Conservation (phyloP, 1,140 invertebrate genomes). For the Conopomorpha cramerella region DNA sequence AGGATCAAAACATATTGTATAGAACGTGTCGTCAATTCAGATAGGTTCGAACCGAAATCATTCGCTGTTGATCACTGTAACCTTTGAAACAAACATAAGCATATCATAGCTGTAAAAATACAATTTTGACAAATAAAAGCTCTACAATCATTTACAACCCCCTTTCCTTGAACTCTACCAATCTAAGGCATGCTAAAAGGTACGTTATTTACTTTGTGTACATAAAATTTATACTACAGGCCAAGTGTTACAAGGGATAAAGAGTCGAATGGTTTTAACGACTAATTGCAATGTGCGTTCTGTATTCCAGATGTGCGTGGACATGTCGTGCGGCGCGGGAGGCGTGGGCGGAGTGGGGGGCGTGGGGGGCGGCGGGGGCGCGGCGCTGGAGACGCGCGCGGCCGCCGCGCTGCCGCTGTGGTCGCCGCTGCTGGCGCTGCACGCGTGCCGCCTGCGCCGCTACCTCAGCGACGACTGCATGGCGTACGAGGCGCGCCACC, state of each 20-base stretch:
- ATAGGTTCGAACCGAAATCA: constrained; percentile 33
- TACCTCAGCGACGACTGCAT: constrained; percentile 50
- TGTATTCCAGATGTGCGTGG: constrained; percentile 44
- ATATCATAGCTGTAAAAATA: constrained; percentile 84
- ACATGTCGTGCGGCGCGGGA: constrained; percentile 41
- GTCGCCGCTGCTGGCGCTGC: constrained; percentile 53
- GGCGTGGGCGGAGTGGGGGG: too few relatives aligned
- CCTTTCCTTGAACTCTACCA: too few relatives aligned
- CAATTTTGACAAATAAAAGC: constrained; percentile 72
- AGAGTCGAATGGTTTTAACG: too few relatives aligned
- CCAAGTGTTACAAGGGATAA: too few relatives aligned
- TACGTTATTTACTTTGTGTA: constrained; percentile 2
- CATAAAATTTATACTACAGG: background rate
- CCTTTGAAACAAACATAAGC: constrained; percentile 78
- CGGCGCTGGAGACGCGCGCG: constrained; percentile 62
- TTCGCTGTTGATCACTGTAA: constrained; percentile 62
- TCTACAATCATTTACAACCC: constrained; percentile 67
- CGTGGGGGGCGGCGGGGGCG: constrained; percentile 23
- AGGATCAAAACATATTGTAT: constrained; percentile 38
- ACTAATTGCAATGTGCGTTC: background rate
- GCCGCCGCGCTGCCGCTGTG: constrained; percentile 58
- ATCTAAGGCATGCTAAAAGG: too few relatives aligned
- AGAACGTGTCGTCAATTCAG: constrained; percentile 50
- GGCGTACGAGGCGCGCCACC: constrained; percentile 39
- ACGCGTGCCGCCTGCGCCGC: constrained; percentile 55